Evolutionary conservation across 2,797 vertebrate species (phyloP).

Genomic region (Pelodytes ibericus): DNA sequence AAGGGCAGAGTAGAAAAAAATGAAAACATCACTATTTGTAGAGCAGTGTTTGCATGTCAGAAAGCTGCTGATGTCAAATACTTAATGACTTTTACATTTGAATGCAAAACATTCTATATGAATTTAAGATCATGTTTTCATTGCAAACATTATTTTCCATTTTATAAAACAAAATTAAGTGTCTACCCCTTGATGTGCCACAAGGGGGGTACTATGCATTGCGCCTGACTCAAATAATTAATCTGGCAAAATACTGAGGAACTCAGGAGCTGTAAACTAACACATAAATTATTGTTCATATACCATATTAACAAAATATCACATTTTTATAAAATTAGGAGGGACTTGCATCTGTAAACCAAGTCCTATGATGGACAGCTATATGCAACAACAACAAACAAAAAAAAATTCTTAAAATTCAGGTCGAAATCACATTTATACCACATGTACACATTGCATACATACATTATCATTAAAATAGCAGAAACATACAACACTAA

Average conservation of each 20-base stretch:
- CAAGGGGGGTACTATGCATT: neutral
- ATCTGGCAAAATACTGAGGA: slow-evolving; percentile 13
- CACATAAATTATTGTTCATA: slow-evolving; percentile 62
- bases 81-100: slow-evolving; percentile 36
- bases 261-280: neutral
- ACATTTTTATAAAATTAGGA: neutral
- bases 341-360: neutral
- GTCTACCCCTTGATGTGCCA: neutral
- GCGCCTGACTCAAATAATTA: no score
- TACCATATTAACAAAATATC: neutral
- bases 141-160: neutral
- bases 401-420: neutral
- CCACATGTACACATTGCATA: neutral
- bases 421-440: neutral
- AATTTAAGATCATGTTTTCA: slow-evolving; percentile 14
- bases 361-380: neutral
- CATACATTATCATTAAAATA: no score
- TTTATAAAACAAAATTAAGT: neutral
- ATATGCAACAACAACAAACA: neutral
- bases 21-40: neutral
- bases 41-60: neutral
- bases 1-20: slow-evolving; percentile 51
- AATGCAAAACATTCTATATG: neutral
- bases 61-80: neutral
- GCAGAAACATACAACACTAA: no score